Conservation (phyloP, 2,113 vertebrate genomes). For the Jacana jacana region DNA sequence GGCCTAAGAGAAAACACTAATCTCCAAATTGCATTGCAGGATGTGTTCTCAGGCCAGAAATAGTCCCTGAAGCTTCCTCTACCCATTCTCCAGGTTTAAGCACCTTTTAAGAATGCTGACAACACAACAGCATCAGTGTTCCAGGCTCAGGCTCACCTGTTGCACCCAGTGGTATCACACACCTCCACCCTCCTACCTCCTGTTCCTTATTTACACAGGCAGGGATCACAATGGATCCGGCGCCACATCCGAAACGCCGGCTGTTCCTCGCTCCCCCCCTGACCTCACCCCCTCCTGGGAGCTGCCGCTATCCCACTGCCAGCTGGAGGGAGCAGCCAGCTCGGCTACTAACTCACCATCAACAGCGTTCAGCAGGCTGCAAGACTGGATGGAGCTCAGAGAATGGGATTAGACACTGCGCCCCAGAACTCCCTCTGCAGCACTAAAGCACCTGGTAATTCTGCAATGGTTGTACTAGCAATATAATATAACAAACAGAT, state of each 20-base stretch:
- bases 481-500: too few species aligned
- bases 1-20: neutral
- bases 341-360: neutral
- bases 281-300: neutral
- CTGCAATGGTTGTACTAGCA: neutral
- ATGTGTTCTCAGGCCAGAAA: neutral
- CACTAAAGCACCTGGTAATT: neutral
- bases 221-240: neutral
- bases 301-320: neutral
- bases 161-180: neutral
- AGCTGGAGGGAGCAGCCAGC: neutral
- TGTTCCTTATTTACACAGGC: neutral
- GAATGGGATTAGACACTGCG: neutral
- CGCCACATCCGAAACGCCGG: accelerated
- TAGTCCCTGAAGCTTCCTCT: neutral
- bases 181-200: neutral
- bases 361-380: accelerated
- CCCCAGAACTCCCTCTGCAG: neutral
- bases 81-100: neutral
- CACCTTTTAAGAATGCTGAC: neutral
- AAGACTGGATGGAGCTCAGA: neutral
- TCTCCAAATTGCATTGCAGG: neutral
- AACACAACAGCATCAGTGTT: neutral
- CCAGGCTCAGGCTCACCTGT: neutral
- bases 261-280: neutral